A percentile compares a stretch with the other conserved stretches of the same genome.
phyloP scores from a whole-genome alignment of 1,140 invertebrate genomes.

The Pemphigus obesinymphae region DNA sequence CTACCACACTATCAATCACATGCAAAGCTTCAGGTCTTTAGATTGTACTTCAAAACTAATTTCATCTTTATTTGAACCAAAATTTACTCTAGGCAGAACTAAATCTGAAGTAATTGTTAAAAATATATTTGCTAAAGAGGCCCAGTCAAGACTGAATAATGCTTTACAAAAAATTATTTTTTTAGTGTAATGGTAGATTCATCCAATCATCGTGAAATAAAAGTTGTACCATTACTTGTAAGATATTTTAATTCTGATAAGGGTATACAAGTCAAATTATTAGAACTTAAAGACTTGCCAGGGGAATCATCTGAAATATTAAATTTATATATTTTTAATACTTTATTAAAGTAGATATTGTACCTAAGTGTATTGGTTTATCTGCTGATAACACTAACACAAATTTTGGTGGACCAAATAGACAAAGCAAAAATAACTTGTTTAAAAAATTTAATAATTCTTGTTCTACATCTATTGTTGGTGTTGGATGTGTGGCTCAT shows the following conservation, averaged over 20 bases:
- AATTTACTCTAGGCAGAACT: conserved; percentile 25
- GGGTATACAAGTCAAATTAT: conserved; percentile 45
- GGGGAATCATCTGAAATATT: conserved; percentile 38
- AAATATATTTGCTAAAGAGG: conserved; percentile 44
- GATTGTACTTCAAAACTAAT: conserved; percentile 46
- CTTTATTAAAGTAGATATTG: conserved; percentile 22
- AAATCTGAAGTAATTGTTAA: conserved; percentile 45
- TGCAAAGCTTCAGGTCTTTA: conserved; percentile 45
- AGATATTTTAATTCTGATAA: conserved; percentile 44
- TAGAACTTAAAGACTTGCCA: conserved; percentile 42
- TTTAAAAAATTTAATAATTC: not conserved
- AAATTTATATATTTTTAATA: conserved; percentile 30
- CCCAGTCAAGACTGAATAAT: conserved; percentile 28
- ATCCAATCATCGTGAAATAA: conserved; percentile 45
- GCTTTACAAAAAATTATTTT: conserved; percentile 41
- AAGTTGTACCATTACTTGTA: conserved; percentile 47
- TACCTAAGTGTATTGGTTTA: conserved; percentile 46
- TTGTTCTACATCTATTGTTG: conserved; percentile 39
- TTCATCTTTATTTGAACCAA: conserved; percentile 43
- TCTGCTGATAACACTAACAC: conserved; percentile 48
- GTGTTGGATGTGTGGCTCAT: conserved; percentile 45
- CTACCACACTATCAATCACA: conserved; percentile 44
- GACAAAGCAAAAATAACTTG: not conserved
- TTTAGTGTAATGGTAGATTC: conserved; percentile 44
- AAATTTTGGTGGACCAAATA: conserved; percentile 47